phyloP scores from a whole-genome alignment of 1,140 invertebrate species.

The Neelides sp. region DNA sequence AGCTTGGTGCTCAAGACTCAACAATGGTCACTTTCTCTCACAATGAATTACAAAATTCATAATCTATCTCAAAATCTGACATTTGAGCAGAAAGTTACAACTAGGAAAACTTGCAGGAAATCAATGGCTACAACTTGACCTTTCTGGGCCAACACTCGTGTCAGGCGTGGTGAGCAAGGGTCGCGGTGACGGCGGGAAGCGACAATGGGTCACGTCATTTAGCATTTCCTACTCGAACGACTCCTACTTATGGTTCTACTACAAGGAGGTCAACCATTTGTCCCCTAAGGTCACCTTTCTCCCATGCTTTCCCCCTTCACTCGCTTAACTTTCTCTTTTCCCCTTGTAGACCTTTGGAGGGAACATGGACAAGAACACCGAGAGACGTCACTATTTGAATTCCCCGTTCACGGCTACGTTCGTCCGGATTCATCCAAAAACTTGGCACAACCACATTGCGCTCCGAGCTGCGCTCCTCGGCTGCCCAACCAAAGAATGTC shows the following conservation, averaged over 20 bases:
- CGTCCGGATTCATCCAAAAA: constrained; percentile 42
- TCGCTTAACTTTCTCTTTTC: constrained; percentile 3
- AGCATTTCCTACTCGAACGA: constrained; percentile 47
- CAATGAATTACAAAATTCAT: not conserved
- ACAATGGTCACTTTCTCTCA: constrained; percentile 38
- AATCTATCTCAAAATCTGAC: not conserved
- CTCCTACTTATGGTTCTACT: constrained; percentile 43
- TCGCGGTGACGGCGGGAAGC: constrained; percentile 40
- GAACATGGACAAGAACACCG: constrained; percentile 44
- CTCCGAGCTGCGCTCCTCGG: constrained; percentile 43
- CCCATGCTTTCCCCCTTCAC: too few species aligned
- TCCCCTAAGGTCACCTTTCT: constrained; percentile 46
- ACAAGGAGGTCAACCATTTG: constrained; percentile 45
- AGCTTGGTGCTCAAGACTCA: constrained; percentile 45
- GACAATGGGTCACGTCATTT: constrained; percentile 46
- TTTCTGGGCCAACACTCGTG: constrained; percentile 44
- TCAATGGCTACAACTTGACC: constrained; percentile 47
- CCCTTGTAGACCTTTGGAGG: constrained; percentile 43
- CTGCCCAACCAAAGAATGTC: constrained; percentile 41
- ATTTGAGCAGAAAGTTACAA: not conserved
- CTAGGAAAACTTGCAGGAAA: constrained; percentile 34
- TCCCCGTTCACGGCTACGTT: constrained; percentile 43
- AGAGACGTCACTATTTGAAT: constrained; percentile 44
- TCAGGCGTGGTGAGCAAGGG: constrained; percentile 45
- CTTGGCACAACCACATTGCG: constrained; percentile 42